Evolutionary conservation across 2,888 invertebrate species (phyloP), one percentile per base, ranked within the genome.

Genomic region (Eilema sororculum): DNA sequence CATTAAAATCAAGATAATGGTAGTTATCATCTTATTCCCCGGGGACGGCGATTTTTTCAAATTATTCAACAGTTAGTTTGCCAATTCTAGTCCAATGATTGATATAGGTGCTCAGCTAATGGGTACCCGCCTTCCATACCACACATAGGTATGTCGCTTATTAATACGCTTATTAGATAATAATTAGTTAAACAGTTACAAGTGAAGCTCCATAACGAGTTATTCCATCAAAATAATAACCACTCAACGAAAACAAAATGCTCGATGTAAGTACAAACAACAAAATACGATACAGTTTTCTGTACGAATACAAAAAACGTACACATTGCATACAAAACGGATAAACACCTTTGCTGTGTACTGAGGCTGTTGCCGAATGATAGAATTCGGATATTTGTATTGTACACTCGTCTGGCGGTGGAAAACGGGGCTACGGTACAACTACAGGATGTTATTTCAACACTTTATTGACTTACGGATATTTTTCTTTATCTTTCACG

Each of bases 311-410:
- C 6, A 65, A 63, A 59, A 64, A 63, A 59, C 12, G 46, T 9
- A 22, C 10, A 64, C 46, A 33, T 59, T 59, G 33, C 46, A 20
- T 59, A 59, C 8, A 59, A 30, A 52, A 37, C 12, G 30, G 22
- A 59, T 65, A 69, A 60, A 65, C 60, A 56, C 37, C 16, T 70
- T 62, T 66, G 57, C 37, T 65, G n/a, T 41, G 22, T 52, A 52
- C 60, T 70, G 33, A 52, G 52, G 56, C n/a, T 57, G 69, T 61
- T 56, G 37, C 46, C 24, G 66, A 37, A 62, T 70, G 57, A 66
- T 66, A 22, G 60, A 30, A 65, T 70, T 62, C 69, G 66, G 61
- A 66, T 70, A 41, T 70, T 70, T 66, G 65, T 66, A 28, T 33
- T 66, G 65, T 66, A 41, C 52, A 61, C 46, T 52, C 52, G 52